These are phyloP conservation scores for Ceratina australensis DNA, from an alignment of 1,140 invertebrate genomes.

Conservation along the genomic window DNA sequence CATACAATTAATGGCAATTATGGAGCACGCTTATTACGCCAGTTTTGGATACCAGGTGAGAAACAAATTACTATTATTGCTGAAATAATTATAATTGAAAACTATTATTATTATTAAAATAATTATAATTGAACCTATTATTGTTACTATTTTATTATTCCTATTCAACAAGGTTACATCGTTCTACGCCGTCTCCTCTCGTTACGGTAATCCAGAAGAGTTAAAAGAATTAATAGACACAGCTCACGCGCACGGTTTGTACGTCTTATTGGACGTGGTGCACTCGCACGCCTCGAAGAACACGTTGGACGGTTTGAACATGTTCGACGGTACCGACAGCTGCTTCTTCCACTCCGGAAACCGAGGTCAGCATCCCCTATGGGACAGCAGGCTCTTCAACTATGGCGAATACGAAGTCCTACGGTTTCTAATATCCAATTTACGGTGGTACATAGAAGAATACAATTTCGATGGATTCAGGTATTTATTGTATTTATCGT, in stretches of 20 bases:
- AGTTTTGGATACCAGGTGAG: conserved; percentile 99
- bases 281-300: conserved; percentile 99
- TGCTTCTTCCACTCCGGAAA: conserved; percentile 96
- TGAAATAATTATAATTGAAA: no score
- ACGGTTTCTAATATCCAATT: conserved; percentile 96
- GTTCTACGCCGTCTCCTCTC: conserved; percentile 84
- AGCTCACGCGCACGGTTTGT: conserved; percentile 93
- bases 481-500: conserved; percentile 71
- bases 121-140: no score
- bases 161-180: conserved; percentile 72
- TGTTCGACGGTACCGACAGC: conserved; percentile 97
- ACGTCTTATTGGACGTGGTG: conserved; percentile 96
- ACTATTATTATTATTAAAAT: no score
- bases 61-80: no score
- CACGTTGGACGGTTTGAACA: conserved; percentile 97
- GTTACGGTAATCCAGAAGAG: conserved; percentile 97
- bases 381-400: conserved; percentile 99
- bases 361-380: conserved; percentile 93
- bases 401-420: conserved; percentile 97
- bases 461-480: conserved; percentile 99
- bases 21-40: conserved; percentile 99
- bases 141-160: conserved; percentile 19
- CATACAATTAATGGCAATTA: conserved; percentile 99
- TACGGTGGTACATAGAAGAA: conserved; percentile 98
- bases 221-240: conserved; percentile 96